These are phyloP conservation scores for Orchestes rusci DNA, from an alignment of 2,888 invertebrate species.

Conservation along the genomic window DNA sequence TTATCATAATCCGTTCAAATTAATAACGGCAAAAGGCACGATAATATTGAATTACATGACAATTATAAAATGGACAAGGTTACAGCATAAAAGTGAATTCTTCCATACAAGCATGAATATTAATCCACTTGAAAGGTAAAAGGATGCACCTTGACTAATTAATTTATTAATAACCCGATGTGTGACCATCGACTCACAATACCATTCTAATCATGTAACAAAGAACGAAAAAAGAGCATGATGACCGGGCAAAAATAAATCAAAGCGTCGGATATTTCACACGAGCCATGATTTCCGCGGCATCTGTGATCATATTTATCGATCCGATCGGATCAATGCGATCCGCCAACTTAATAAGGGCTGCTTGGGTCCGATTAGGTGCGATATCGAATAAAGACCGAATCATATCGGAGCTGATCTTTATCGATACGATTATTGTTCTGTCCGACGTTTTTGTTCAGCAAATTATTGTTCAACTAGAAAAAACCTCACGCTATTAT, in stretches of 20 bases:
- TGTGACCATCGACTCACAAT: no score
- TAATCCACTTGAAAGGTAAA: slow-evolving; percentile 8
- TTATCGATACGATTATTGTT: no score
- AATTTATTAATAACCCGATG: neutral
- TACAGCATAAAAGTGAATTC: slow-evolving; percentile 6
- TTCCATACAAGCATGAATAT: no score
- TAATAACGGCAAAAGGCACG: no score
- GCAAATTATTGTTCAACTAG: no score
- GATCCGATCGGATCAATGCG: slow-evolving; percentile 14
- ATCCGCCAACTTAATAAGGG: slow-evolving; percentile 18
- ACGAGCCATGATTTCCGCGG: slow-evolving; percentile 37
- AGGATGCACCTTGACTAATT: slow-evolving; percentile 9
- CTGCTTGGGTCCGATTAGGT: slow-evolving; percentile 17
- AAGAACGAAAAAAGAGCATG: neutral
- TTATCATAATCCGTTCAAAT: no score
- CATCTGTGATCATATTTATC: slow-evolving; percentile 24
- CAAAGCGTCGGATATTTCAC: slow-evolving; percentile 32
- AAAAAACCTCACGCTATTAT: no score
- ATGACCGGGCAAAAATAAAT: slow-evolving; percentile 12
- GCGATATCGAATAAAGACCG: slow-evolving; percentile 16
- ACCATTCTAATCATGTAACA: no score
- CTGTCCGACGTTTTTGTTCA: no score
- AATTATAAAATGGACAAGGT: slow-evolving; percentile 6
- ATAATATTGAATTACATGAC: no score
- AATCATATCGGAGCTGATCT: no score